A percentile compares a stretch with the other conserved stretches of the same genome.
Evolutionary conservation across 2,113 vertebrate species (phyloP).

Genomic region (Cochlearius cochlearius): DNA sequence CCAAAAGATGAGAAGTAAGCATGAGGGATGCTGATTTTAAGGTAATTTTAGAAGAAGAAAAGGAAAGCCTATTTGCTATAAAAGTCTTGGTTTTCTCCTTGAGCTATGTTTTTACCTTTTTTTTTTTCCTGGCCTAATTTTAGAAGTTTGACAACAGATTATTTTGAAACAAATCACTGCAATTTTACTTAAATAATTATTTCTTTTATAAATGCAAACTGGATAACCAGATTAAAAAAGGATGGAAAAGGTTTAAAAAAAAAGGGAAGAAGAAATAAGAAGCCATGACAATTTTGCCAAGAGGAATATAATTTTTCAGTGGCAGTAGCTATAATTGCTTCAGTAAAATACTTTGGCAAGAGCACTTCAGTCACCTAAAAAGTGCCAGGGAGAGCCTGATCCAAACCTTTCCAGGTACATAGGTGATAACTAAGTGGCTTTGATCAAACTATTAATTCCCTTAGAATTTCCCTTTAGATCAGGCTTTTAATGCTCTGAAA

Average conservation of each 20-base stretch:
- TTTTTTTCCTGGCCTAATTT: not conserved
- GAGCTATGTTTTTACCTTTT: not conserved
- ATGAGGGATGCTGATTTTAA: not conserved
- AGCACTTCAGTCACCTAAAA: not conserved
- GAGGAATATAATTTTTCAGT: not conserved
- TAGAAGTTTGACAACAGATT: not conserved
- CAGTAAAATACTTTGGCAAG: not conserved
- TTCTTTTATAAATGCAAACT: not conserved
- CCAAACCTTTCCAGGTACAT: not conserved
- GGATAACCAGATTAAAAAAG: not conserved
- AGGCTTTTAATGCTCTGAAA: not conserved
- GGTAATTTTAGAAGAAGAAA: not conserved
- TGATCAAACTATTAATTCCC: not conserved
- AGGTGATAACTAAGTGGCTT: not conserved
- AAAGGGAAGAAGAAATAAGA: not conserved
- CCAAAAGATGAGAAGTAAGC: not conserved
- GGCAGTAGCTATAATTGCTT: not conserved
- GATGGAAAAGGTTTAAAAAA: not conserved
- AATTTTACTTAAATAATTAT: not conserved
- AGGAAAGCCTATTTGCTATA: not conserved
- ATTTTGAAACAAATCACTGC: not conserved
- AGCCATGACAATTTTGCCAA: not conserved
- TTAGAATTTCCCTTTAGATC: not conserved
- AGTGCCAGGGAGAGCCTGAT: not conserved
- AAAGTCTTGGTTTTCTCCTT: not conserved